A percentile compares a stretch with the other conserved stretches of the same genome.
phyloP scores from a whole-genome alignment of 2,113 vertebrate species.

The Pleuronectes platessa region DNA sequence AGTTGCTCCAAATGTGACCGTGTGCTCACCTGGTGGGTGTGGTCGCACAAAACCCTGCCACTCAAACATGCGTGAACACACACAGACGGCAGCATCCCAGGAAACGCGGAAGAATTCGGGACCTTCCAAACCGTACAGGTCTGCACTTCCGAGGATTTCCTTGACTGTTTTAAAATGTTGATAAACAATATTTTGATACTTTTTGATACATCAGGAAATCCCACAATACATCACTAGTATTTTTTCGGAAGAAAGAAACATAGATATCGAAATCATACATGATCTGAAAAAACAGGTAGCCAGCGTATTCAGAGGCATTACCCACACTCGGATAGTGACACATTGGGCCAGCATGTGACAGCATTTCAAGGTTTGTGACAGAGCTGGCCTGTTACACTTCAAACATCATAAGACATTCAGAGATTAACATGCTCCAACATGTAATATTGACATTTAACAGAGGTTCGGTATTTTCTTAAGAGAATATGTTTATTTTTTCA shows the following conservation, averaged over 20 bases:
- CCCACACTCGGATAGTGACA: neutral
- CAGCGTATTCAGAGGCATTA: no score
- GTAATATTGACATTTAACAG: constrained; percentile 32
- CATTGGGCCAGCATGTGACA: constrained; percentile 1
- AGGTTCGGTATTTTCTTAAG: neutral
- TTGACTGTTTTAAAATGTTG: neutral
- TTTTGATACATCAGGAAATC: neutral
- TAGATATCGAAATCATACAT: constrained; percentile 1
- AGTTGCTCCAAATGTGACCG: constrained; percentile 45
- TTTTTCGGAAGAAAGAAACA: neutral
- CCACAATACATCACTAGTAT: constrained; percentile 14
- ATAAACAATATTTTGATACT: neutral
- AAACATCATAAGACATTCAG: constrained; percentile 51
- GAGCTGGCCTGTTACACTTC: constrained; percentile 4
- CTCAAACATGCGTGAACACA: constrained; percentile 52
- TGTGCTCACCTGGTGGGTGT: constrained; percentile 27
- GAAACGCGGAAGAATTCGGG: constrained; percentile 17
- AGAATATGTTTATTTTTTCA: constrained; percentile 8
- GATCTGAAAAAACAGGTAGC: neutral
- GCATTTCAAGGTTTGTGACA: constrained; percentile 12
- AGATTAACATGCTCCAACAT: constrained; percentile 45
- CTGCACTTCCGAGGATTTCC: neutral
- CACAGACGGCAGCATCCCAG: constrained; percentile 28
- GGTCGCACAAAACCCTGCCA: constrained; percentile 25
- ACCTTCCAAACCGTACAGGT: neutral